Conservation (phyloP, 2,888 invertebrate genomes). For the Macrosiphum euphorbiae region DNA sequence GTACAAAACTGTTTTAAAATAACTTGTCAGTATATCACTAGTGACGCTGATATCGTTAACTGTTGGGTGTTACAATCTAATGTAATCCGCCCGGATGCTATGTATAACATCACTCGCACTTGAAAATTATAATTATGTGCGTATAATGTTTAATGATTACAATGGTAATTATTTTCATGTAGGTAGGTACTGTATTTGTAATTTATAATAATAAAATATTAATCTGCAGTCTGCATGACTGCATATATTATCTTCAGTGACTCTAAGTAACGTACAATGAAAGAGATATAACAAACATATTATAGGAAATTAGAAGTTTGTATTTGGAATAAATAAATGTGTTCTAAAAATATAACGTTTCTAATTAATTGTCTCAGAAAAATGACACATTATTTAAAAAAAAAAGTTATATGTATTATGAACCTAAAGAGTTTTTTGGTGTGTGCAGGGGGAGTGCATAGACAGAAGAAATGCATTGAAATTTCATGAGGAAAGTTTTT, state of each 20-base stretch:
- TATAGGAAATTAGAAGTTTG: not conserved
- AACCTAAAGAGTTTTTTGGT: not conserved
- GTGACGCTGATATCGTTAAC: constrained; percentile 15
- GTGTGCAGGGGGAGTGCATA: too few relatives aligned
- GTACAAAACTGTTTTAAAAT: not conserved
- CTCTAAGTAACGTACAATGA: not conserved
- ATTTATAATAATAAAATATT: not conserved
- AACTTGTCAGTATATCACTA: not conserved
- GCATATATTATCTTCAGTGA: not conserved
- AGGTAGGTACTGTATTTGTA: not conserved
- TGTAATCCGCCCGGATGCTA: constrained; percentile 47
- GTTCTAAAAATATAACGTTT: not conserved
- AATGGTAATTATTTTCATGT: not conserved
- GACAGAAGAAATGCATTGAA: too few relatives aligned
- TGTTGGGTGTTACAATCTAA: not conserved
- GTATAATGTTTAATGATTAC: not conserved
- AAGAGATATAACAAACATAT: not conserved
- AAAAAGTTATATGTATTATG: not conserved
- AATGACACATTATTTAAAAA: not conserved
- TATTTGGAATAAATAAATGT: not conserved
- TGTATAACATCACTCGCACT: not conserved
- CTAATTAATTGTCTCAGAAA: not conserved
- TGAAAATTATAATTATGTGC: not conserved
- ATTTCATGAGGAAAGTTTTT: too few relatives aligned
- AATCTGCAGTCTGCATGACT: not conserved